Evolutionary conservation across 2,888 invertebrate species (phyloP).

Genomic region (Euphydryas editha): DNA sequence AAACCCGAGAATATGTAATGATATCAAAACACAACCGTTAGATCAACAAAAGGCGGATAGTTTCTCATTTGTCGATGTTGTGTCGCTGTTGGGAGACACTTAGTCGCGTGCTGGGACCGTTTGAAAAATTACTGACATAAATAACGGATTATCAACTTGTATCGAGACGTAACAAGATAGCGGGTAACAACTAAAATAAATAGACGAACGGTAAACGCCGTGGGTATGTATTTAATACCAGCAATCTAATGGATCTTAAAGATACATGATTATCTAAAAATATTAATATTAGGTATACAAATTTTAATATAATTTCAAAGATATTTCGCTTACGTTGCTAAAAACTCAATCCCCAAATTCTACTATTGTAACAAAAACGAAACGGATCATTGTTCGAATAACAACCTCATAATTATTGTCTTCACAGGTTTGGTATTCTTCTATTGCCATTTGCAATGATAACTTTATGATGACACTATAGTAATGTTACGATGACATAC

Average conservation of each 20-base stretch:
- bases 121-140: conserved; percentile 77
- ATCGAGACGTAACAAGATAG: conserved; percentile 75
- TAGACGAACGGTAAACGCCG: conserved; percentile 76
- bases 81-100: conserved; percentile 57
- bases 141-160: conserved; percentile 80
- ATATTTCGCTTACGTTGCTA: not conserved
- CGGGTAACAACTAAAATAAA: conserved; percentile 72
- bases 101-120: conserved; percentile 69
- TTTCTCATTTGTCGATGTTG: conserved; percentile 57
- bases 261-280: not conserved
- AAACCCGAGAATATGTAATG: conserved; percentile 71
- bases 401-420: no score
- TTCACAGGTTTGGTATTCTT: no score
- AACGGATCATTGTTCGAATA: no score
- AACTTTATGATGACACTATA: no score
- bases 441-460: no score
- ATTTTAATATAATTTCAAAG: not conserved
- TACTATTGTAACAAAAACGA: no score
- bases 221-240: conserved; percentile 46
- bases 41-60: conserved; percentile 72
- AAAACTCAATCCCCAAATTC: no score
- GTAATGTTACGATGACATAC: no score
- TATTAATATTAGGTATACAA: not conserved
- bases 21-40: conserved; percentile 80
- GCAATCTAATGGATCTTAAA: not conserved